A percentile compares a stretch with the other conserved stretches of the same genome.
Conservation (phyloP, 2,113 vertebrate species). For the Heptranchias perlo region DNA sequence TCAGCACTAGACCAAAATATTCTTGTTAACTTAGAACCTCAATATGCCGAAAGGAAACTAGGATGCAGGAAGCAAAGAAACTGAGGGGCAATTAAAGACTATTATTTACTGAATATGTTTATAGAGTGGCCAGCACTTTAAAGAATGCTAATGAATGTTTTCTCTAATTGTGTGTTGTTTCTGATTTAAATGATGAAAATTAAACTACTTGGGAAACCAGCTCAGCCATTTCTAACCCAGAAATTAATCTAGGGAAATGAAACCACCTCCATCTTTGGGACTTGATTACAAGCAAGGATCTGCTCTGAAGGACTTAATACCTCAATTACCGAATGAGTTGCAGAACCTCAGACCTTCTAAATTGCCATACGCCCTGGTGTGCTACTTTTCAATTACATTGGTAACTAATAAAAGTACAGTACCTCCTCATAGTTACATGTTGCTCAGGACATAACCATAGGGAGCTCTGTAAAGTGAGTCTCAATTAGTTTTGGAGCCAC, state of each 20-base stretch:
- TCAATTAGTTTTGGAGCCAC: background rate
- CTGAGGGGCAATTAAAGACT: background rate
- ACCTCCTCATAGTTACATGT: background rate
- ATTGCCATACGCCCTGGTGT: background rate
- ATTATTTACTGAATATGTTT: background rate
- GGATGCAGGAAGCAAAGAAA: background rate
- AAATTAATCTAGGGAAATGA: background rate
- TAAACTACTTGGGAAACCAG: background rate
- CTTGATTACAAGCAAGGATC: background rate
- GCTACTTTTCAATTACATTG: background rate
- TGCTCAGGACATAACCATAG: background rate
- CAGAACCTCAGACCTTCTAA: background rate
- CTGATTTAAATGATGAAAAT: background rate
- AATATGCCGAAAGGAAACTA: background rate
- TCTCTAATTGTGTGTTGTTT: background rate
- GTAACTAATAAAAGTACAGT: background rate
- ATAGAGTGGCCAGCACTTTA: background rate
- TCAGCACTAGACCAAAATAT: background rate
- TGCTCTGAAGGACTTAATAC: background rate
- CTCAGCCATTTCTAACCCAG: slow-evolving; percentile 1
- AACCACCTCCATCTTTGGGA: background rate
- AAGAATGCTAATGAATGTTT: background rate
- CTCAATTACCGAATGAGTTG: background rate
- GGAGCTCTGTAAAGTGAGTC: background rate
- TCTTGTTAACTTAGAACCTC: background rate